Evolutionary conservation across 2,797 vertebrate species (phyloP).

Genomic region (Scarus forsteni): DNA sequence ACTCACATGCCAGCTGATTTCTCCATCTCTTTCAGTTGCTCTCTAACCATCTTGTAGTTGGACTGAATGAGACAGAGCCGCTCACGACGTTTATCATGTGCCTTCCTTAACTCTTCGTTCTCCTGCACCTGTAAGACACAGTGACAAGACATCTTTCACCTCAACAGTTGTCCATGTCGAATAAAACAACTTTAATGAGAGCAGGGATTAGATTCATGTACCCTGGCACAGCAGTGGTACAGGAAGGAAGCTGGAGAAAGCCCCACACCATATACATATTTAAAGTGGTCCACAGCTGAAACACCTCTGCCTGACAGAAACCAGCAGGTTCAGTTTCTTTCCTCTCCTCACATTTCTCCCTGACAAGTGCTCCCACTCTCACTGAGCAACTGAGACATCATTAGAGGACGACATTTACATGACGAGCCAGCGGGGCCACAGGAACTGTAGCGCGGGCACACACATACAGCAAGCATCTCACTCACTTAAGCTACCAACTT

Average conservation of each 20-base stretch:
- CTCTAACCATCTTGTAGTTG: slow-evolving; percentile 89
- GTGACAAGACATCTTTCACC: not conserved
- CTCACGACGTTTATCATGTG: slow-evolving; percentile 86
- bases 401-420: slow-evolving; percentile 72
- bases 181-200: slow-evolving; percentile 23
- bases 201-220: not conserved
- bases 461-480: slow-evolving; percentile 27
- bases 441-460: slow-evolving; percentile 6
- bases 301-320: slow-evolving; percentile 46
- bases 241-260: slow-evolving; percentile 18
- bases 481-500: slow-evolving; percentile 56
- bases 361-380: slow-evolving; percentile 65
- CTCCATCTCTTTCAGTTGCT: slow-evolving; percentile 90
- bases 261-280: slow-evolving; percentile 31
- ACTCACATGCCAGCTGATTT: slow-evolving; percentile 87
- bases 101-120: slow-evolving; percentile 89
- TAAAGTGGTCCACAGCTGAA: slow-evolving; percentile 39
- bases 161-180: slow-evolving; percentile 12
- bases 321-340: slow-evolving; percentile 30
- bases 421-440: slow-evolving; percentile 55
- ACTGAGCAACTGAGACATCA: slow-evolving; percentile 74
- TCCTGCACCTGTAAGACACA: slow-evolving; percentile 83
- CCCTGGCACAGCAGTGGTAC: slow-evolving; percentile 11
- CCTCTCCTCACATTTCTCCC: slow-evolving; percentile 29
- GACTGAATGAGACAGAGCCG: slow-evolving; percentile 90